phyloP scores from a whole-genome alignment of 2,113 vertebrate species.

The Chaenocephalus aceratus region DNA sequence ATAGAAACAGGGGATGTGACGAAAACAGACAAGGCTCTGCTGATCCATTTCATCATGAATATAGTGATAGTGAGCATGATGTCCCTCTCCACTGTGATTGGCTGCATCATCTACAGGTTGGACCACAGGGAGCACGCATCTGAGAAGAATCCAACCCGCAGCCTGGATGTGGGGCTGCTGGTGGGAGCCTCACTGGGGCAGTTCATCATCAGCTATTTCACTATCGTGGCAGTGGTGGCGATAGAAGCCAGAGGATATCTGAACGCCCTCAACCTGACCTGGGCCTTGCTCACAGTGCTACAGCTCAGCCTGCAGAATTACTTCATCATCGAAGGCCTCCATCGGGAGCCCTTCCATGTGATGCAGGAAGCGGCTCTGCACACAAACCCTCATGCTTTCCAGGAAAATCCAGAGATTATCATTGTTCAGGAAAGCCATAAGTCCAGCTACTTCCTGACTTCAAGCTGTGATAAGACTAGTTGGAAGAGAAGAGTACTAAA shows the following conservation, averaged over 20 bases:
- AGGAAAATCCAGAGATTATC: constrained; percentile 43
- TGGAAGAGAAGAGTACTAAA: constrained; percentile 91
- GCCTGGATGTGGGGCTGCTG: constrained; percentile 89
- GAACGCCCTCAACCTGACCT: constrained; percentile 84
- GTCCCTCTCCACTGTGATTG: constrained; percentile 83
- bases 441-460: constrained; percentile 3
- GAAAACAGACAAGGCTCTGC: constrained; percentile 77
- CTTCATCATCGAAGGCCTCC: constrained; percentile 93
- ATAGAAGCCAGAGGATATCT: constrained; percentile 74
- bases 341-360: constrained; percentile 83
- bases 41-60: constrained; percentile 88
- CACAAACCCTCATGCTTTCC: constrained; percentile 76
- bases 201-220: constrained; percentile 90
- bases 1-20: constrained; percentile 55
- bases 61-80: constrained; percentile 87
- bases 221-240: constrained; percentile 88
- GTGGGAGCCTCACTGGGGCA: constrained; percentile 91
- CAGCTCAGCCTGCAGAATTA: constrained; percentile 92
- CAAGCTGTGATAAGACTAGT: constrained; percentile 26
- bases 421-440: neutral
- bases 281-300: constrained; percentile 86
- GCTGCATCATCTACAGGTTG: constrained; percentile 87
- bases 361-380: constrained; percentile 63
- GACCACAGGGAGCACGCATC: constrained; percentile 89
- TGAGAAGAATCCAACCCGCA: constrained; percentile 91